Percentiles rank a stretch among this genome's conserved stretches.
These are phyloP conservation scores for Lymantria monacha DNA, from an alignment of 2,888 invertebrate species.

Conservation along the genomic window DNA sequence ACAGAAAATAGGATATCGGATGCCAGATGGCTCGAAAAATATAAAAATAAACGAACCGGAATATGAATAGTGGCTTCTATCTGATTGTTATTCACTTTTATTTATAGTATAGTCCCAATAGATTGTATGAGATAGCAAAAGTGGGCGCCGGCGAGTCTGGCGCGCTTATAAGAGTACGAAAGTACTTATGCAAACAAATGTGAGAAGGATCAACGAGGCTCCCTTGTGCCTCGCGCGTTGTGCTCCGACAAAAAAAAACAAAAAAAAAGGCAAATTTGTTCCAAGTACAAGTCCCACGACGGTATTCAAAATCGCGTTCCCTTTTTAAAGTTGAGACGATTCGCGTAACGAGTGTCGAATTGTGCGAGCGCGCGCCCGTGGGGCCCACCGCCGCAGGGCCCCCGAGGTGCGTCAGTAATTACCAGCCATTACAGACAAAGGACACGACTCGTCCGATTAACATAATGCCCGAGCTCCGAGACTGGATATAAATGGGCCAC, in stretches of 20 bases:
- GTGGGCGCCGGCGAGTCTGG: constrained; percentile 43
- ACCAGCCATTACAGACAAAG: constrained; percentile 81
- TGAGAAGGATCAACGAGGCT: constrained; percentile 31
- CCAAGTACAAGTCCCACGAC: constrained; percentile 65
- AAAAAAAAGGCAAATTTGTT: constrained; percentile 48
- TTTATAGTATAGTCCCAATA: constrained; percentile 56
- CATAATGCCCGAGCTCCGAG: constrained; percentile 78
- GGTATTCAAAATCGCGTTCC: constrained; percentile 75
- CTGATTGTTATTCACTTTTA: constrained; percentile 65
- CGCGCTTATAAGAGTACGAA: constrained; percentile 46
- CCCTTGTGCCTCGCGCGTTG: neutral
- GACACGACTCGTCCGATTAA: constrained; percentile 80
- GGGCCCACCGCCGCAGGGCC: constrained; percentile 67
- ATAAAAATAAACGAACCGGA: constrained; percentile 72
- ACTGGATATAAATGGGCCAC: constrained; percentile 78
- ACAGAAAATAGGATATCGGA: constrained; percentile 52
- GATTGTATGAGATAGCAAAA: constrained; percentile 55
- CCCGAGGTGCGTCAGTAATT: constrained; percentile 78
- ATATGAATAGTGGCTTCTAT: constrained; percentile 59
- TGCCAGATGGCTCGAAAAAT: constrained; percentile 72
- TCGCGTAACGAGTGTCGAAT: constrained; percentile 81
- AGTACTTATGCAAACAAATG: constrained; percentile 45
- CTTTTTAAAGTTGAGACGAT: constrained; percentile 80
- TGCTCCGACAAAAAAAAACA: neutral
- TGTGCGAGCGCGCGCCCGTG: constrained; percentile 52